These are phyloP conservation scores for Epinephelus fuscoguttatus DNA, from an alignment of 2,113 vertebrate species.

Conservation along the genomic window DNA sequence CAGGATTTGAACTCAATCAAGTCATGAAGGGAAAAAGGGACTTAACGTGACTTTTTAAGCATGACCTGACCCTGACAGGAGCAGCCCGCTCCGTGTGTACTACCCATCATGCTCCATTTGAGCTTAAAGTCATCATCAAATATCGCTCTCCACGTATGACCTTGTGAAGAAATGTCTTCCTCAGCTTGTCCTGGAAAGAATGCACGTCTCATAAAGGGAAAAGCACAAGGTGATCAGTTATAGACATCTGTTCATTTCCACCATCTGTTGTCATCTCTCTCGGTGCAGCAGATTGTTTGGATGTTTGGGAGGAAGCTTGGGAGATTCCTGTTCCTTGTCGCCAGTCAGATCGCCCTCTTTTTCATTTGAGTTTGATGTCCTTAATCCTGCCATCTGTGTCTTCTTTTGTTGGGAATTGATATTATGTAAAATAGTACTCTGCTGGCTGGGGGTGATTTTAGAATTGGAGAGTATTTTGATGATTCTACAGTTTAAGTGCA, in stretches of 20 bases:
- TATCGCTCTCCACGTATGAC: background rate
- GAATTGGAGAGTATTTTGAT: conserved; percentile 6
- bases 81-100: background rate
- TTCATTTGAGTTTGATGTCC: background rate
- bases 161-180: conserved; percentile 9
- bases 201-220: background rate
- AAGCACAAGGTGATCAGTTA: conserved; percentile 13
- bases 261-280: conserved; percentile 46
- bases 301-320: conserved; percentile 35
- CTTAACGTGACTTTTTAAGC: conserved; percentile 20
- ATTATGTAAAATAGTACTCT: conserved; percentile 26
- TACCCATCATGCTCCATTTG: background rate
- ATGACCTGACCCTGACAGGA: background rate
- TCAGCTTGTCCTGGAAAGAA: background rate
- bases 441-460: conserved; percentile 1
- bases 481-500: conserved; percentile 5
- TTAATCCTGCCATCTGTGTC: conserved; percentile 57
- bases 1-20: conserved; percentile 63
- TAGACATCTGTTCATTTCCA: conserved; percentile 36
- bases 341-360: background rate
- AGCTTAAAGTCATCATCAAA: conserved; percentile 7
- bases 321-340: conserved; percentile 1
- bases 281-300: conserved; percentile 17
- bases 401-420: conserved; percentile 22
- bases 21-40: conserved; percentile 20